A percentile compares a stretch with the other conserved stretches of the same genome.
These are phyloP conservation scores for Hofmannophila pseudospretella DNA, from an alignment of 2,888 invertebrate genomes.

Conservation along the genomic window DNA sequence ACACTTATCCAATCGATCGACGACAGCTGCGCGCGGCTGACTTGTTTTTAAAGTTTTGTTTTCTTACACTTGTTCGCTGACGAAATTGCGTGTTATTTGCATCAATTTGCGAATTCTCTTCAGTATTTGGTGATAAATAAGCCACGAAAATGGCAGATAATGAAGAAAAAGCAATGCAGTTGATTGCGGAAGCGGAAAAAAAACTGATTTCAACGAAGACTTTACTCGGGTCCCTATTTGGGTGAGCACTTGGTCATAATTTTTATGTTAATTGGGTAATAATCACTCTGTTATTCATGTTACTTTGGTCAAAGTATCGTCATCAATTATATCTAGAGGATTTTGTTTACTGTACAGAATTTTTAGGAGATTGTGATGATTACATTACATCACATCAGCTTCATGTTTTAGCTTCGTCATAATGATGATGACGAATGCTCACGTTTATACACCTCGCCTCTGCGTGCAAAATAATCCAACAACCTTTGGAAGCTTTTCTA, in stretches of 20 bases:
- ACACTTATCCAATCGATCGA: conserved; percentile 67
- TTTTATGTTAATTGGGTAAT: conserved; percentile 27
- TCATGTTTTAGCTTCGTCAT: too few species aligned
- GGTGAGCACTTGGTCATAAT: conserved; percentile 80
- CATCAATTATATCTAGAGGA: not conserved
- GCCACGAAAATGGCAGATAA: conserved; percentile 87
- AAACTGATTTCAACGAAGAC: conserved; percentile 93
- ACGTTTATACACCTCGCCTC: too few species aligned
- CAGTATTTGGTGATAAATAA: conserved; percentile 47
- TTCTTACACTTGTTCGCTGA: conserved; percentile 52
- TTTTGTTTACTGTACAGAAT: not conserved
- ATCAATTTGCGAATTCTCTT: conserved; percentile 31
- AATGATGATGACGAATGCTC: too few species aligned
- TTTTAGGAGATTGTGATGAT: too few species aligned
- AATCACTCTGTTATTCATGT: not conserved
- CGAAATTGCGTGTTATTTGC: conserved; percentile 70
- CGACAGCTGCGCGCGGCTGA: conserved; percentile 48
- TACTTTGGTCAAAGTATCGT: not conserved
- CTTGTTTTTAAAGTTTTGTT: conserved; percentile 23
- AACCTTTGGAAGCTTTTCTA: too few species aligned
- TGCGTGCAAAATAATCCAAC: too few species aligned
- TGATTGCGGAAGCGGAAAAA: conserved; percentile 97
- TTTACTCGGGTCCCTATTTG: conserved; percentile 94
- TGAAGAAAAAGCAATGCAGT: conserved; percentile 95
- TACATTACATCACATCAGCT: too few species aligned